Base-by-base conservation (phyloP, 2,113 vertebrate genomes). In the Australoheros scitulus region DNA sequence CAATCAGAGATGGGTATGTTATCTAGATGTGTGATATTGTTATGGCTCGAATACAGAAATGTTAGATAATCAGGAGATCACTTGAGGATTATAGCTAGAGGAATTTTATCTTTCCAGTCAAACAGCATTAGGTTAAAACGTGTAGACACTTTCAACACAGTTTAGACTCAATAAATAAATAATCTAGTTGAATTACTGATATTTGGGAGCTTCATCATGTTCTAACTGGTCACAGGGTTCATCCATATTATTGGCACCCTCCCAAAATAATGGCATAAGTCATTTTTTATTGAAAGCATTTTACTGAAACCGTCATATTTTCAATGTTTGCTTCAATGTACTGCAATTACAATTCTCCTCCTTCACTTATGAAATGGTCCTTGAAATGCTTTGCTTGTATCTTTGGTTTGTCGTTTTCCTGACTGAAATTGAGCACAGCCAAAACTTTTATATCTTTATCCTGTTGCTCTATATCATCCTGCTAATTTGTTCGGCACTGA, bases 61-160 rank as follows among this genome's bases (percentile, higher is more conserved):
- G 11, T 10, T 77, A 86, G 83, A 92, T 87, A 90, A 90, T 90
- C 88, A 29, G 87, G 89, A 91, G 91, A 81, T 90, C 70, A 20
- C 47, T 74, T 82, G 11, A 43, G 63, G 92, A 92, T 93, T 83
- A 91, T 4, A 11, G 36, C 13, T 1, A 26, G 68, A 75, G 72
- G 85, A 87, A 93, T 92, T 55, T 87, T 89, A 93, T 94, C 89
- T 81, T 61, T 7, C 24, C 1, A 2, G 84, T 88, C 68, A 82
- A 85, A 86, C 84, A 26, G 36, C 72, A 83, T 89, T 57, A 34
- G 47, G 63, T 43, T 60, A 43, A 74, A 68, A 78, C 81, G 41
- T 59, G 32, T 41, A 80, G 85, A 82, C 47, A 7, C 79, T 84
- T 83, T 18, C 18, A 41, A 64, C 72, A 83, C 13, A 26, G 56